Evolutionary conservation across 2,888 invertebrate species (phyloP).

Genomic region (Metalampra italica): DNA sequence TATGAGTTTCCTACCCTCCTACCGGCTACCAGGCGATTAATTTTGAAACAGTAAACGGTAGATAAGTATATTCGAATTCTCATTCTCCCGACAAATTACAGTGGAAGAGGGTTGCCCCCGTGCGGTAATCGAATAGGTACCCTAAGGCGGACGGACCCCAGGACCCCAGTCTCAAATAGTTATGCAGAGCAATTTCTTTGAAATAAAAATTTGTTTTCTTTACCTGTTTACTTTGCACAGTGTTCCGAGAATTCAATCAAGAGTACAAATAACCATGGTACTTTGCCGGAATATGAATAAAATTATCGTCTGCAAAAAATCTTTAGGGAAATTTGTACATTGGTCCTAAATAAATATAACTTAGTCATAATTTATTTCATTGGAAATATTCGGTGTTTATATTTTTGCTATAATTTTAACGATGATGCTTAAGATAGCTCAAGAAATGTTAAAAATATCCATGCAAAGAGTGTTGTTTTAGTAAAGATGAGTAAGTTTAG

Average conservation of each 20-base stretch:
- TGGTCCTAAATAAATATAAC: not conserved
- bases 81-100: constrained; percentile 8
- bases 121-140: constrained; percentile 8
- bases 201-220: constrained; percentile 11
- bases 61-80: constrained; percentile 1
- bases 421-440: too few relatives aligned
- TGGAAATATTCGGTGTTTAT: too few relatives aligned
- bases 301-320: not conserved
- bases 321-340: not conserved
- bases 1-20: too few relatives aligned
- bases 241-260: constrained; percentile 11
- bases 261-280: constrained; percentile 9
- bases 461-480: too few relatives aligned
- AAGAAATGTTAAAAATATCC: too few relatives aligned
- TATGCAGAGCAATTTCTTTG: constrained; percentile 9
- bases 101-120: constrained; percentile 6
- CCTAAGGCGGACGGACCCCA: constrained; percentile 8
- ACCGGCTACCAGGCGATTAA: too few relatives aligned
- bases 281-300: constrained; percentile 1
- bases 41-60: too few relatives aligned
- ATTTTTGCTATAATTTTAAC: too few relatives aligned
- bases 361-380: not conserved
- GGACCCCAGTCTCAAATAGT: constrained; percentile 8
- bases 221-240: constrained; percentile 11
- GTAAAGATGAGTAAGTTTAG: too few relatives aligned